Evolutionary conservation across 2,888 invertebrate species (phyloP).

Genomic region (Panzeria rudis): DNA sequence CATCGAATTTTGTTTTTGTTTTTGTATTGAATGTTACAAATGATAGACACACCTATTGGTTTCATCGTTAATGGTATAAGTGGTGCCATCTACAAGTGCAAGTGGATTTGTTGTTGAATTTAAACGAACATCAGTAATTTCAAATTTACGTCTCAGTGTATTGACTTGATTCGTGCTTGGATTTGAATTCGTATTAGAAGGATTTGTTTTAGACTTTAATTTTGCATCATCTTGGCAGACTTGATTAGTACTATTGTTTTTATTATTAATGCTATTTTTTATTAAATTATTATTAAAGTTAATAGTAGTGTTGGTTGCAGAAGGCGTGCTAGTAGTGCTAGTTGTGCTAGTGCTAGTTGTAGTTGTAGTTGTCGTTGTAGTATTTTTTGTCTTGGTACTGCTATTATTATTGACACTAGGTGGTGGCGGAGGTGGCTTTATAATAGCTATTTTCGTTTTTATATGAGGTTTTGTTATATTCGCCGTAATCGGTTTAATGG

Average conservation of each 20-base stretch:
- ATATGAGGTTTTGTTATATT: slow-evolving; percentile 57
- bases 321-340: not conserved
- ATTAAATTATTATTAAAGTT: slow-evolving; percentile 70
- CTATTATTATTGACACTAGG: slow-evolving; percentile 56
- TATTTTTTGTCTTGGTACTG: slow-evolving; percentile 2
- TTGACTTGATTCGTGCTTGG: slow-evolving; percentile 72
- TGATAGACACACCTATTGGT: slow-evolving; percentile 81
- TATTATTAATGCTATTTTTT: slow-evolving; percentile 32
- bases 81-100: slow-evolving; percentile 83
- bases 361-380: slow-evolving; percentile 5
- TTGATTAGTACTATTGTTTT: slow-evolving; percentile 31
- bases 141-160: slow-evolving; percentile 81
- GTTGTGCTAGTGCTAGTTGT: not conserved
- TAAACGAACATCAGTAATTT: slow-evolving; percentile 85
- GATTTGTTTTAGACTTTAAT: slow-evolving; percentile 45
- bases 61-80: slow-evolving; percentile 80
- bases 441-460: slow-evolving; percentile 52
- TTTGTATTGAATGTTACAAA: slow-evolving; percentile 69
- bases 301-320: not conserved
- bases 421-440: slow-evolving; percentile 67
- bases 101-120: slow-evolving; percentile 86
- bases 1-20: slow-evolving; percentile 33
- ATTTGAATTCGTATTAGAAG: slow-evolving; percentile 22
- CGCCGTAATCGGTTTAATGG: slow-evolving; percentile 50
- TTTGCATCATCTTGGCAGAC: slow-evolving; percentile 24